Base-by-base conservation (phyloP, 2,888 invertebrate genomes). In the Nemoura dubitans region DNA sequence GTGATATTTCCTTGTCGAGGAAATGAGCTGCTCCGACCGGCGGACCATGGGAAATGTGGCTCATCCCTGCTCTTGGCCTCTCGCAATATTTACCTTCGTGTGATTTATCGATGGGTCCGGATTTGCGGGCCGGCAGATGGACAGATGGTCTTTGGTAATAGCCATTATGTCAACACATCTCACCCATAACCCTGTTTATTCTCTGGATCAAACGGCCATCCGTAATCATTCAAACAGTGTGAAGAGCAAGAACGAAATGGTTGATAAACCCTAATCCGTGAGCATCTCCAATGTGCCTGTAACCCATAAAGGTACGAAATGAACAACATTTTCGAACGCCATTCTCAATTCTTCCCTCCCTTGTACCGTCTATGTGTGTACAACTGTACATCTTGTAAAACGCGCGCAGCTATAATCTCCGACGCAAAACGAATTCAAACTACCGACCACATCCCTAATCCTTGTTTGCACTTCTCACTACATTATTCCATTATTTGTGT, bases 31-130 rank as follows among this genome's bases (percentile, higher is more conserved):
- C 29, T n/a, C n/a, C n/a, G n/a, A n/a, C n/a, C n/a, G n/a, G n/a
- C n/a, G n/a, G 28, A 84, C 25, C 83, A 42, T 84, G 84, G 76
- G 84, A 84, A 84, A 43, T 25, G 36, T 26, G 21, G 36, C 42
- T n/a, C 42, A 30, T 26, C 29, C 26, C n/a, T 30, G 84, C 86
- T 84, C 86, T 78, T 86, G 59, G 78, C 42, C 86, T 77, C 86
- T 85, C 80, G 86, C 21, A 59, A 80, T 88, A 87, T 88, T 88
- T 88, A 87, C 87, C 83, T 88, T 85, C 88, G 88, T 88, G 88
- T 88, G 88, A 88, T 88, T 88, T 88, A 88, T 88, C 87, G 88
- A 82, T 87, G 85, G 83, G 84, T 84, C 82, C 76, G 88, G 88
- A 88, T 88, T 88, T 87, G 83, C 82, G 21, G 21, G 14, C 78